phyloP scores from a whole-genome alignment of 37 sponge, comb jelly and placozoan genomes.

The Ianthella basta region DNA sequence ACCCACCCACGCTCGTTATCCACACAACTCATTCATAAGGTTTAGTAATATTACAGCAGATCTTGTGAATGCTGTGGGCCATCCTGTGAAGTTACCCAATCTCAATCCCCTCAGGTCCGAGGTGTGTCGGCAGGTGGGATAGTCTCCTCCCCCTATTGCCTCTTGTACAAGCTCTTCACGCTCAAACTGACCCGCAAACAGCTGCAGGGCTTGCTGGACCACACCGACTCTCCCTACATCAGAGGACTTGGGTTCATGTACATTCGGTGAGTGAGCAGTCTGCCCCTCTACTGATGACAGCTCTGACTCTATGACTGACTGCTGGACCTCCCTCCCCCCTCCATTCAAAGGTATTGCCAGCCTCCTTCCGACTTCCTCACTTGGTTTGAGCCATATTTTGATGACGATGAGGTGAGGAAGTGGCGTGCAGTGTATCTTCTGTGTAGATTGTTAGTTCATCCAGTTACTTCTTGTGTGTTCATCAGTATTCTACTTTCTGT shows the following conservation, averaged over 20 bases:
- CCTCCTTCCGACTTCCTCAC: conserved; percentile 93
- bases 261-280: conserved; percentile 76
- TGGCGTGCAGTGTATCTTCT: neutral
- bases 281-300: neutral
- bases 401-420: conserved; percentile 90
- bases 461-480: neutral
- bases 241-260: conserved; percentile 96
- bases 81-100: neutral
- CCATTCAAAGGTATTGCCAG: conserved; percentile 85
- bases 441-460: neutral
- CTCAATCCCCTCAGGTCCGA: conserved; percentile 76
- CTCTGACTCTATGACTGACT: too few relatives aligned
- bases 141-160: conserved; percentile 93
- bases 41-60: too few relatives aligned
- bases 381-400: conserved; percentile 95
- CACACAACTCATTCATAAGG: neutral
- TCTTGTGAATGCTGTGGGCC: too few relatives aligned
- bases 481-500: neutral
- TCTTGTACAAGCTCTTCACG: conserved; percentile 97
- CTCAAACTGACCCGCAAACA: conserved; percentile 97
- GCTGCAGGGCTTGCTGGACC: conserved; percentile 90
- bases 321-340: neutral
- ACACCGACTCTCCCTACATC: conserved; percentile 91
- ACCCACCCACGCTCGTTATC: neutral
- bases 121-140: conserved; percentile 99